Percentiles rank a stretch among this genome's conserved stretches.
These are phyloP conservation scores for Trachops cirrhosus DNA, from an alignment of 2,797 vertebrate genomes.

Conservation along the genomic window DNA sequence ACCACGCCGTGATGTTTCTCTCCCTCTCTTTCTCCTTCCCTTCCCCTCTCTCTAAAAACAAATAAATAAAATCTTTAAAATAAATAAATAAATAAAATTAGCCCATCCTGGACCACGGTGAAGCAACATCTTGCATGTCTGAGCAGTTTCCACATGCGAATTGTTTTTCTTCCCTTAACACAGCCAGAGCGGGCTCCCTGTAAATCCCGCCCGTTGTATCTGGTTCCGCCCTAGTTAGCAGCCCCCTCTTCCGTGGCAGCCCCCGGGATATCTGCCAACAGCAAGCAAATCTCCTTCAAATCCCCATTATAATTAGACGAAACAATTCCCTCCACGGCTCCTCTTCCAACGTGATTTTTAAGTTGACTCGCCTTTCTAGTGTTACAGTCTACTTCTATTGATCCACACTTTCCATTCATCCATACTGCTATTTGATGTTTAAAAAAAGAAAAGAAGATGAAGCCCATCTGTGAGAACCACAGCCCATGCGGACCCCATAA, in stretches of 20 bases:
- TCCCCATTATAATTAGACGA: slow-evolving; percentile 40
- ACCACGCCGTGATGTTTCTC: too few species aligned
- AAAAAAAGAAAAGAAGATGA: not conserved
- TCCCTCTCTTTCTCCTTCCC: too few species aligned
- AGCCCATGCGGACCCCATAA: not conserved
- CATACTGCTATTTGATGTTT: not conserved
- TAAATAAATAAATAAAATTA: too few species aligned
- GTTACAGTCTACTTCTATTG: not conserved
- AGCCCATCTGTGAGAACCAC: not conserved
- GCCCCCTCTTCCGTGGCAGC: slow-evolving; percentile 38
- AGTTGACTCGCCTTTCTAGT: slow-evolving; percentile 6
- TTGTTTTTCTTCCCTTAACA: slow-evolving; percentile 36
- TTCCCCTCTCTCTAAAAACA: too few species aligned
- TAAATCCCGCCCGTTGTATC: slow-evolving; percentile 5
- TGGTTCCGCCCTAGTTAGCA: slow-evolving; percentile 63
- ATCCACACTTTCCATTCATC: not conserved
- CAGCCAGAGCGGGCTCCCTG: not conserved
- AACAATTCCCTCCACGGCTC: not conserved
- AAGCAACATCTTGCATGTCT: not conserved
- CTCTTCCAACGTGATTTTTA: not conserved
- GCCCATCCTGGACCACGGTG: not conserved
- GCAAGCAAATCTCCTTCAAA: slow-evolving; percentile 40
- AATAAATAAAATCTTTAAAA: too few species aligned
- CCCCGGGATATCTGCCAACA: slow-evolving; percentile 18
- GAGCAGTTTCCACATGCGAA: slow-evolving; percentile 36